Evolutionary conservation across 2,113 vertebrate genomes (phyloP).

Genomic region (Turdus rufiventris): DNA sequence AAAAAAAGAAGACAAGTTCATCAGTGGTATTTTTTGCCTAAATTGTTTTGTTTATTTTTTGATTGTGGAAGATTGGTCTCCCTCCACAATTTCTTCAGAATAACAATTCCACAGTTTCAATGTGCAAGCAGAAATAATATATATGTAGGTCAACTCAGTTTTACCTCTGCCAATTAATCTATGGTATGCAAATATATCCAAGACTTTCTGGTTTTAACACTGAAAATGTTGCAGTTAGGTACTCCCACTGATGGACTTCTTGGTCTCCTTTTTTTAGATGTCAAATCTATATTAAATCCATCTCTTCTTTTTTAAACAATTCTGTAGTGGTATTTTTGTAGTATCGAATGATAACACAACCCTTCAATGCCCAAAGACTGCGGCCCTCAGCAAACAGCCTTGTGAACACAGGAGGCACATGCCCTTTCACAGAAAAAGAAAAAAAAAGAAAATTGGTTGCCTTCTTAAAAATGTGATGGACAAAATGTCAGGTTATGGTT

Average conservation of each 20-base stretch:
- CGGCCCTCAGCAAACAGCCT: constrained; percentile 94
- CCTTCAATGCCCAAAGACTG: constrained; percentile 99
- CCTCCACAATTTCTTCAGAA: background rate
- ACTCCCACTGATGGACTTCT: constrained; percentile 29
- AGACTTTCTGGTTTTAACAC: background rate
- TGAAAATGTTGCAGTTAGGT: background rate
- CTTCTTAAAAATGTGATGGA: background rate
- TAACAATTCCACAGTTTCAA: background rate
- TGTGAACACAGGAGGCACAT: constrained; percentile 79
- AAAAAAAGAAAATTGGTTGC: constrained; percentile 31
- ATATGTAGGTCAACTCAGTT: background rate
- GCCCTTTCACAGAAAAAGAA: constrained; percentile 77
- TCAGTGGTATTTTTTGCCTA: constrained; percentile 11
- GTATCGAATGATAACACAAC: constrained; percentile 81
- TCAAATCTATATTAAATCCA: constrained; percentile 53
- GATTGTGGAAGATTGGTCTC: background rate
- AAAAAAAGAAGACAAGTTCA: constrained; percentile 70
- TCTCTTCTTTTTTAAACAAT: constrained; percentile 54
- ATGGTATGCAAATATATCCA: background rate
- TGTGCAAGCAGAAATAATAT: background rate
- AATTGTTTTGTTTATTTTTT: background rate
- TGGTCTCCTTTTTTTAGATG: constrained; percentile 73
- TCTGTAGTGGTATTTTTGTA: constrained; percentile 69
- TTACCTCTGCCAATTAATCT: background rate
- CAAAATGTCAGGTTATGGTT: background rate